These are phyloP conservation scores for Oxyura jamaicensis DNA, from an alignment of 2,113 vertebrate genomes.

Conservation along the genomic window DNA sequence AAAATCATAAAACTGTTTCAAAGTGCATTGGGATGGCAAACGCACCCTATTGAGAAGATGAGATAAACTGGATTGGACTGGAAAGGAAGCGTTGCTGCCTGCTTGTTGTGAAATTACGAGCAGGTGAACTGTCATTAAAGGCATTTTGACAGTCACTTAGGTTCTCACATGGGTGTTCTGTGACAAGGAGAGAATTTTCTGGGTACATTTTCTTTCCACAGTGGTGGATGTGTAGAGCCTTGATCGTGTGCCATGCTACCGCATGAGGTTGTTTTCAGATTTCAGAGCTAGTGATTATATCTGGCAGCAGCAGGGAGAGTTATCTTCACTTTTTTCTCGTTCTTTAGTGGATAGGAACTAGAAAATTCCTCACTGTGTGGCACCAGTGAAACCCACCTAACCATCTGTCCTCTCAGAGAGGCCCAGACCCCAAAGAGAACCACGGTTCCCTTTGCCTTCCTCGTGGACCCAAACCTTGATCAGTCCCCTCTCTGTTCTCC, in stretches of 20 bases:
- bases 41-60: not conserved
- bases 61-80: slow-evolving; percentile 44
- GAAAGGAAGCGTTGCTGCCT: not conserved
- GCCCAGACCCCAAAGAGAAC: not conserved
- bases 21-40: slow-evolving; percentile 39
- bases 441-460: not conserved
- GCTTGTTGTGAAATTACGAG: slow-evolving; percentile 25
- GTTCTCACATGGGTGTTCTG: not conserved
- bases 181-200: slow-evolving; percentile 13
- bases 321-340: not conserved
- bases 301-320: not conserved
- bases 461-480: not conserved
- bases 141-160: not conserved
- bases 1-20: slow-evolving; percentile 57
- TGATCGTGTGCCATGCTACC: not conserved
- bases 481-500: not conserved
- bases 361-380: not conserved
- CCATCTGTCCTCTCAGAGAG: not conserved
- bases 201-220: not conserved
- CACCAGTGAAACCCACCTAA: not conserved
- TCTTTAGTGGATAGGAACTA: not conserved
- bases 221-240: not conserved
- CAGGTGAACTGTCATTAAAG: slow-evolving; percentile 12
- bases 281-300: not conserved
- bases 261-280: not conserved